These are phyloP conservation scores for Laodelphax striatellus DNA, from an alignment of 1,140 invertebrate genomes.

Conservation along the genomic window DNA sequence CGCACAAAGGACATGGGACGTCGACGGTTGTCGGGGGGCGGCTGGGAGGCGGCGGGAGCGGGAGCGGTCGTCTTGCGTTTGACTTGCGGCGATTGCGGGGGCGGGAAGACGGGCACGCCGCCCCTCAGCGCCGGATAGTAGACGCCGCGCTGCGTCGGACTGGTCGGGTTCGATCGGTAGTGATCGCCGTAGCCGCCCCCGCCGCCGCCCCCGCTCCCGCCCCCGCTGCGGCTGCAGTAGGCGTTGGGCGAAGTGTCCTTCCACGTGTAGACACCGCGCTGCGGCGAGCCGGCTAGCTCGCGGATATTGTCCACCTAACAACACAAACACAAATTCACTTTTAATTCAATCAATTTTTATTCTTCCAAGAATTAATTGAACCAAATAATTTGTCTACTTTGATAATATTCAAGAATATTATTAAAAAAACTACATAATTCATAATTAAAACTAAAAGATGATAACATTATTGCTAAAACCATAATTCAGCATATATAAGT, in stretches of 20 bases:
- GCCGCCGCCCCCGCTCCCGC: slow-evolving; percentile 24
- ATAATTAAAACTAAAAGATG: too few relatives aligned
- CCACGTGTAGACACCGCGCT: slow-evolving; percentile 73
- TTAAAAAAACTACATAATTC: too few relatives aligned
- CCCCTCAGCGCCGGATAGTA: slow-evolving; percentile 37
- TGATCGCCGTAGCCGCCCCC: slow-evolving; percentile 29
- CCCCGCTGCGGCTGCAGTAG: slow-evolving; percentile 28
- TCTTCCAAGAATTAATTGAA: too few relatives aligned
- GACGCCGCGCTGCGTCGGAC: slow-evolving; percentile 51
- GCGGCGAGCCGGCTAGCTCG: slow-evolving; percentile 71
- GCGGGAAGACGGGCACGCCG: slow-evolving; percentile 55
- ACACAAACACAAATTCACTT: too few relatives aligned
- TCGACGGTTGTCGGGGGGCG: slow-evolving; percentile 35
- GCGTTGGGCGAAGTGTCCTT: slow-evolving; percentile 53
- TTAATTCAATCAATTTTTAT: too few relatives aligned
- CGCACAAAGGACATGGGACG: slow-evolving; percentile 87
- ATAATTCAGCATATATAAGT: too few relatives aligned
- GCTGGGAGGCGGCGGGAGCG: slow-evolving; percentile 16
- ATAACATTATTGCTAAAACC: too few relatives aligned
- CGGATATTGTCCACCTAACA: slow-evolving; percentile 41
- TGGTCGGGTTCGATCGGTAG: slow-evolving; percentile 62
- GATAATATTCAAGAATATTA: too few relatives aligned
- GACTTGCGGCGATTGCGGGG: slow-evolving; percentile 47
- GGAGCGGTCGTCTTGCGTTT: slow-evolving; percentile 42
- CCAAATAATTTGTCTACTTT: too few relatives aligned